Base-by-base conservation (phyloP, 2,797 vertebrate species). In the Paramormyrops hopkinsi region DNA sequence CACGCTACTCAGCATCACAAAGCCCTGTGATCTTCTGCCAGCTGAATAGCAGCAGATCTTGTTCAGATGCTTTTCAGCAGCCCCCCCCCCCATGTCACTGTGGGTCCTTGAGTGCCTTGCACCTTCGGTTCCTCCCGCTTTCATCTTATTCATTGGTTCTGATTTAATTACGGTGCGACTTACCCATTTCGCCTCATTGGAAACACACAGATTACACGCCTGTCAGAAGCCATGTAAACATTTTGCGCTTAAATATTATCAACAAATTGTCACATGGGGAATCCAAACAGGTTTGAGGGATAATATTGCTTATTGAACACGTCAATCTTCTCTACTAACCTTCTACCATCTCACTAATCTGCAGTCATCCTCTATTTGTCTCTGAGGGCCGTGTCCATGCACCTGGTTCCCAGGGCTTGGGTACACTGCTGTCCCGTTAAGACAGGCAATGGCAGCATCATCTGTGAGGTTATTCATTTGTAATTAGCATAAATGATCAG, bases 81-180 rank as follows among this genome's bases (percentile, higher is more conserved):
- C 22, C 59, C 22, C 59, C 22, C 59, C 29, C 29, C 19, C 29
- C 50, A 9, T 69, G 46, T 54, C 14, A 22, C 29, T n/a, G 19
- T 29, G 12, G 19, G 17, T 88, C 50, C 9, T 88, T 48, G n/a
- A 41, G 33, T n/a, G 5, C 44, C 73, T 7, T 51, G 51, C 46
- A 53, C 37, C 73, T 59, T 56, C 22, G 2, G 73, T 29, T n/a
- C 51, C 48, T 37, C 4, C 73, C 33, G 4, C 44, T 88, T 41
- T 88, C 88, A 56, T 82, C 73, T 79, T 48, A 53, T 88, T 82
- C 73, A 82, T 22, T 56, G 73, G 19, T 41, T 33, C 46, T 82
- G 73, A 51, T 46, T 88, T 88, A 82, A 88, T 88, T 88, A 88
- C 11, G 22, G 51, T 88, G 76, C 53, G 50, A 54, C 73, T 88